Conservation (phyloP, 2,113 vertebrate species). For the Dryoscopus gambensis region DNA sequence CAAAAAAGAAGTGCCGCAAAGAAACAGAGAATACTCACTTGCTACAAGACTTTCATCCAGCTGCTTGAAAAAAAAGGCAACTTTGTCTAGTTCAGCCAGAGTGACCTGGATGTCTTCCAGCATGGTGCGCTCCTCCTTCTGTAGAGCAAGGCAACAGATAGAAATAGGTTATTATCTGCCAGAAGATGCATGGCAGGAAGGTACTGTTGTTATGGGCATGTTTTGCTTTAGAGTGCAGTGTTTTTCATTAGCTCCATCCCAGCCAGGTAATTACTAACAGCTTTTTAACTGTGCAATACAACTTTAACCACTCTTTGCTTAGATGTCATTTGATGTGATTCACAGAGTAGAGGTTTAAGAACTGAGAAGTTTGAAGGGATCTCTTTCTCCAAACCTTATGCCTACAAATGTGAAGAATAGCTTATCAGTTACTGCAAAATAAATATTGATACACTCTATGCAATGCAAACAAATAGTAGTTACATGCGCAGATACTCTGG, state of each 20-base stretch:
- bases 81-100: slow-evolving; percentile 91
- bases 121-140: slow-evolving; percentile 93
- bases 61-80: slow-evolving; percentile 90
- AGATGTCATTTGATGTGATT: neutral
- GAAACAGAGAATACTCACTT: slow-evolving; percentile 78
- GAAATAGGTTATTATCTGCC: neutral
- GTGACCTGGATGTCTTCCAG: slow-evolving; percentile 92
- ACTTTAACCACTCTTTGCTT: neutral
- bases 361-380: neutral
- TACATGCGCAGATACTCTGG: neutral
- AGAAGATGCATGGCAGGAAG: neutral
- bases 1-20: neutral
- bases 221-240: neutral
- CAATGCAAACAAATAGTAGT: neutral
- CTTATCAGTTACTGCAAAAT: neutral
- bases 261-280: neutral
- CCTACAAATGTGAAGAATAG: neutral
- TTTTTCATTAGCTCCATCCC: neutral
- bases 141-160: neutral
- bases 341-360: neutral
- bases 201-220: neutral
- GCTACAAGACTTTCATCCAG: slow-evolving; percentile 90
- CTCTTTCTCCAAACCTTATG: neutral
- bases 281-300: neutral
- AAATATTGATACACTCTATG: neutral